Evolutionary conservation across 2,113 vertebrate genomes (phyloP).

Genomic region (Heterochromis multidens): DNA sequence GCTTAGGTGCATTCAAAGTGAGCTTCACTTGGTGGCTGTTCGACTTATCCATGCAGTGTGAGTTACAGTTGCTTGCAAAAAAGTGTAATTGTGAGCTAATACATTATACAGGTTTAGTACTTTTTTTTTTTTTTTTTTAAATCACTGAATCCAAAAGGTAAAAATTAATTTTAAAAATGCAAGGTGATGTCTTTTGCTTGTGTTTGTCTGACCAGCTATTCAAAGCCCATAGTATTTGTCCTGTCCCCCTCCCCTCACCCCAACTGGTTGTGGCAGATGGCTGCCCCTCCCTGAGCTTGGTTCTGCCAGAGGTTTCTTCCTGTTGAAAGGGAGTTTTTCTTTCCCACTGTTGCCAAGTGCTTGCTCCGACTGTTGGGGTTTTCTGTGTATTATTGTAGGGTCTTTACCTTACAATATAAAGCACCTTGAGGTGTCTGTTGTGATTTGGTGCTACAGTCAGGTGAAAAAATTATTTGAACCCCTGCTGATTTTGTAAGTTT

Average conservation of each 20-base stretch:
- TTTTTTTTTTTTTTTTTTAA: neutral
- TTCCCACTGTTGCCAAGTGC: neutral
- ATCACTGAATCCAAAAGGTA: neutral
- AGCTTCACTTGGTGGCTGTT: neutral
- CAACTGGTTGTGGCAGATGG: neutral
- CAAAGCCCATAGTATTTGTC: accelerated
- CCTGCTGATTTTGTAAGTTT: too few species aligned
- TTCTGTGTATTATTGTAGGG: neutral
- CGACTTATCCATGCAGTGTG: neutral
- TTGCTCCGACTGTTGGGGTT: neutral
- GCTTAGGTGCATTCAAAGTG: neutral
- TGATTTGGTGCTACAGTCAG: neutral
- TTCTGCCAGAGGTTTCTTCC: neutral
- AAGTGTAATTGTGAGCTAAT: neutral
- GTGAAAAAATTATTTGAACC: too few species aligned
- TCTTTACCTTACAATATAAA: neutral
- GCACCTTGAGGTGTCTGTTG: neutral
- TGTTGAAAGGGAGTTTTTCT: neutral
- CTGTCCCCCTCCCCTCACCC: neutral
- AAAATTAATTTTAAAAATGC: accelerated
- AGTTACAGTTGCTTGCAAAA: neutral
- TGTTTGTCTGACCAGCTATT: neutral
- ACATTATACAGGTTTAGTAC: accelerated
- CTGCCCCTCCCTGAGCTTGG: too few species aligned
- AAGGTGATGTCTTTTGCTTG: accelerated